phyloP scores from a whole-genome alignment of 1,140 invertebrate genomes.

The Tachypleus tridentatus region DNA sequence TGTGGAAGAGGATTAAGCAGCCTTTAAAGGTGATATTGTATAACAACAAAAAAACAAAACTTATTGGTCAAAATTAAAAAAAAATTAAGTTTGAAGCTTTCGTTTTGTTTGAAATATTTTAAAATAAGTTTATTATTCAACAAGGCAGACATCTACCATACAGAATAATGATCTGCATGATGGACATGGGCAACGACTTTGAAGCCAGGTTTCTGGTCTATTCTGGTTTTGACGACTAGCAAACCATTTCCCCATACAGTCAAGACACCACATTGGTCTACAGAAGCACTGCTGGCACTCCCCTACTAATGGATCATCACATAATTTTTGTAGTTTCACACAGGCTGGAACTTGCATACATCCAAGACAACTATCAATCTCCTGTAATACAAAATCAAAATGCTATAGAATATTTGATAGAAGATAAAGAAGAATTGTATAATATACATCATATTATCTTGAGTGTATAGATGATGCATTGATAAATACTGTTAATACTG shows the following conservation, averaged over 20 bases:
- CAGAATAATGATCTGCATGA: constrained; percentile 77
- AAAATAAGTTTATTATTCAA: constrained; percentile 12
- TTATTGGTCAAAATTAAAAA: too few relatives aligned
- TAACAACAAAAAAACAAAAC: too few relatives aligned
- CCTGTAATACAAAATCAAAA: constrained; percentile 36
- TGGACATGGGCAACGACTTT: constrained; percentile 74
- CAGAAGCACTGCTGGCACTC: constrained; percentile 50
- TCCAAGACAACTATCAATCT: constrained; percentile 68
- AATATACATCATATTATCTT: neutral
- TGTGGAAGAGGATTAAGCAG: too few relatives aligned
- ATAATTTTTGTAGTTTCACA: constrained; percentile 65
- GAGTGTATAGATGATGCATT: neutral
- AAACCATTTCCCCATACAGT: constrained; percentile 75
- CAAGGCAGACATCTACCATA: constrained; percentile 59
- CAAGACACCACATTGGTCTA: constrained; percentile 76
- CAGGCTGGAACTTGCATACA: constrained; percentile 68
- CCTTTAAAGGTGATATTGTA: too few relatives aligned
- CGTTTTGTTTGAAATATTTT: too few relatives aligned
- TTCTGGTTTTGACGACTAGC: constrained; percentile 65
- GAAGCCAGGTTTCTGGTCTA: constrained; percentile 61
- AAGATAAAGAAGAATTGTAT: too few relatives aligned
- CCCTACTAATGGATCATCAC: constrained; percentile 39
- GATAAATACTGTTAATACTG: neutral
- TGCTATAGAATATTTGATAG: neutral
- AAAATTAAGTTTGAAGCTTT: too few relatives aligned